Conservation (phyloP, 2,888 invertebrate genomes). For the Hololepta plana region DNA sequence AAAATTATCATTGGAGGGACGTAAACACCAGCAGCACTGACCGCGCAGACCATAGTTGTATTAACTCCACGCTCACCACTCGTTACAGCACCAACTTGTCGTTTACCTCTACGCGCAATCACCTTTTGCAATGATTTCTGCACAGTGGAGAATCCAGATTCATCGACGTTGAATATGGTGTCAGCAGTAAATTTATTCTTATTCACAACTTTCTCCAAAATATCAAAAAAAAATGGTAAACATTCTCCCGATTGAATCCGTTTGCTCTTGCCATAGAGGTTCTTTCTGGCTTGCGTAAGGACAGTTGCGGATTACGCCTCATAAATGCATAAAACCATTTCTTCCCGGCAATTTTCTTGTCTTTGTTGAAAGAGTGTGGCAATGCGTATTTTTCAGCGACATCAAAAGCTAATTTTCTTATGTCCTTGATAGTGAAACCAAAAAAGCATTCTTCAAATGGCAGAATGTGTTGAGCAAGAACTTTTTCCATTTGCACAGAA, state of each 20-base stretch:
- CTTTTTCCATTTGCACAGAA: constrained; percentile 6
- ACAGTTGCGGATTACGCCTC: constrained; percentile 9
- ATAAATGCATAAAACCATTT: constrained; percentile 11
- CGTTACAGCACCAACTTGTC: constrained; percentile 5
- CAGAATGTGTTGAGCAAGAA: constrained; percentile 7
- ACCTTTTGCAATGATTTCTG: constrained; percentile 12
- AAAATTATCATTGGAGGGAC: constrained; percentile 6
- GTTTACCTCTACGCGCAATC: constrained; percentile 6
- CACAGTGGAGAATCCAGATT: constrained; percentile 9
- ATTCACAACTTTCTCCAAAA: constrained; percentile 8
- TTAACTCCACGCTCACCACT: constrained; percentile 6
- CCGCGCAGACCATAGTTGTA: constrained; percentile 6
- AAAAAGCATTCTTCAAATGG: constrained; percentile 9
- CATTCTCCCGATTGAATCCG: constrained; percentile 10
- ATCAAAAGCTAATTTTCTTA: constrained; percentile 10
- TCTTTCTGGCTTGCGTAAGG: constrained; percentile 8
- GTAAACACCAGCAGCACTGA: constrained; percentile 6
- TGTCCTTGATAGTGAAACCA: constrained; percentile 9
- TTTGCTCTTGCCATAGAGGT: constrained; percentile 9
- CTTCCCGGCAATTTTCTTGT: constrained; percentile 10
- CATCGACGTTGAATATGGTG: constrained; percentile 10
- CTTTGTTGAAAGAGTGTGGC: constrained; percentile 9
- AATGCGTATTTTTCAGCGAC: constrained; percentile 10
- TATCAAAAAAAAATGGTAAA: constrained; percentile 10
- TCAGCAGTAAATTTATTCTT: constrained; percentile 7